Conservation (phyloP, 2,797 vertebrate species). For the Perodicticus potto region DNA sequence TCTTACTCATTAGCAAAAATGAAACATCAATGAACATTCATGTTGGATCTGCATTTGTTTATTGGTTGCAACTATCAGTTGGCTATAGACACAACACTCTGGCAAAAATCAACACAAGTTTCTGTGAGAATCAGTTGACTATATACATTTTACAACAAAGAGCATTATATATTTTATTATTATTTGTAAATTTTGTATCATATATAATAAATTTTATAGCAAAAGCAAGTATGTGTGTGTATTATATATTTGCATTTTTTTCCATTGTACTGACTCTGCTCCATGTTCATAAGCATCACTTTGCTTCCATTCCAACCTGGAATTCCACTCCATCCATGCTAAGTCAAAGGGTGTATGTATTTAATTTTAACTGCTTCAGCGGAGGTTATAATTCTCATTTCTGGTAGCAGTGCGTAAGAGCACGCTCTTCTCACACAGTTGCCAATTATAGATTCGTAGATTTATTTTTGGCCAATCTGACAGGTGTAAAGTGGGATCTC, state of each 20-base stretch:
- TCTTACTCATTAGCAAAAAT: no score
- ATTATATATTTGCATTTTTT: no score
- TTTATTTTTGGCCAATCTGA: no score
- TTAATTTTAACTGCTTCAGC: no score
- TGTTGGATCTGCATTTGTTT: fast-evolving
- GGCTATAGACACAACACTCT: neutral
- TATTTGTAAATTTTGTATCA: neutral
- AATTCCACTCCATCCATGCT: neutral
- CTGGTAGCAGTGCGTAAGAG: neutral
- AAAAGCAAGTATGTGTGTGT: fast-evolving
- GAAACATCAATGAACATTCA: fast-evolving
- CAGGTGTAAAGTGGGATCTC: fast-evolving
- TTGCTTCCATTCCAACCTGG: neutral
- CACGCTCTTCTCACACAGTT: fast-evolving
- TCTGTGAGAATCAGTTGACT: neutral
- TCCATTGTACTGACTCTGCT: neutral
- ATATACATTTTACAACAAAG: fast-evolving
- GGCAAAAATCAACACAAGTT: neutral
- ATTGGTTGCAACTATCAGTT: fast-evolving
- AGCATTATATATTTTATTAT: neutral
- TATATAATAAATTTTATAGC: fast-evolving
- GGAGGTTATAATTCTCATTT: no score
- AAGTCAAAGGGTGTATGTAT: neutral
- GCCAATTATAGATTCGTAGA: neutral
- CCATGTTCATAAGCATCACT: neutral